Evolutionary conservation across 2,113 vertebrate species (phyloP).

Genomic region (Neodontobutis hainanensis): DNA sequence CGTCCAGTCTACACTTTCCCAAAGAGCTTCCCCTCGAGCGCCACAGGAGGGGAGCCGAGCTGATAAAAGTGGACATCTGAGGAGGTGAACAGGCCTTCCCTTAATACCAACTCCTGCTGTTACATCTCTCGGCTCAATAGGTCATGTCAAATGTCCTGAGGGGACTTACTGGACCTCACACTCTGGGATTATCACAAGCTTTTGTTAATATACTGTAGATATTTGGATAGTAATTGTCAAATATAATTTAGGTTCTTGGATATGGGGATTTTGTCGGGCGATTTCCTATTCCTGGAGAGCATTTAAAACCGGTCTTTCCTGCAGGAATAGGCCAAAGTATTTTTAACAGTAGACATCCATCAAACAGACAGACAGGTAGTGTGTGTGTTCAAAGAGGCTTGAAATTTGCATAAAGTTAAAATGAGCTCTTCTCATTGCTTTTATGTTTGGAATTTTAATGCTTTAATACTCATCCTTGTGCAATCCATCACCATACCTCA

Average conservation of each 20-base stretch:
- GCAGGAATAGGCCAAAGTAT: neutral
- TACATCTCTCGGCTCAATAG: constrained; percentile 47
- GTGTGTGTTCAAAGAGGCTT: neutral
- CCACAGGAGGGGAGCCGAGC: constrained; percentile 32
- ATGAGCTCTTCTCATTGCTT: constrained; percentile 1
- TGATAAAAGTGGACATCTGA: constrained; percentile 48
- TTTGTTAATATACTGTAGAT: constrained; percentile 6
- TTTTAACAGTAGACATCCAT: constrained; percentile 20
- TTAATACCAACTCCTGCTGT: constrained; percentile 41
- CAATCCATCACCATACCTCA: neutral
- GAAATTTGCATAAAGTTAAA: constrained; percentile 12
- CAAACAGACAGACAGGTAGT: neutral
- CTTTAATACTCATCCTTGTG: neutral
- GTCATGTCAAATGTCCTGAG: constrained; percentile 53
- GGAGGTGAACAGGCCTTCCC: constrained; percentile 45
- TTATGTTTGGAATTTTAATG: neutral
- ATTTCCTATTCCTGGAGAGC: constrained; percentile 3
- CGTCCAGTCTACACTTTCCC: constrained; percentile 50
- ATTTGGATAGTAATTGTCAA: constrained; percentile 8
- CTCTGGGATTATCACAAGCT: constrained; percentile 38
- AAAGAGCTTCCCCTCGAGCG: constrained; percentile 51
- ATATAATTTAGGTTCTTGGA: neutral
- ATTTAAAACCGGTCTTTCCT: neutral
- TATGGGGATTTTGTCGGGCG: neutral
- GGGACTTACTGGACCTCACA: constrained; percentile 25